Percentiles rank a stretch among this genome's conserved stretches.
Conservation (phyloP, 2,113 vertebrate genomes). For the Noctilio leporinus region DNA sequence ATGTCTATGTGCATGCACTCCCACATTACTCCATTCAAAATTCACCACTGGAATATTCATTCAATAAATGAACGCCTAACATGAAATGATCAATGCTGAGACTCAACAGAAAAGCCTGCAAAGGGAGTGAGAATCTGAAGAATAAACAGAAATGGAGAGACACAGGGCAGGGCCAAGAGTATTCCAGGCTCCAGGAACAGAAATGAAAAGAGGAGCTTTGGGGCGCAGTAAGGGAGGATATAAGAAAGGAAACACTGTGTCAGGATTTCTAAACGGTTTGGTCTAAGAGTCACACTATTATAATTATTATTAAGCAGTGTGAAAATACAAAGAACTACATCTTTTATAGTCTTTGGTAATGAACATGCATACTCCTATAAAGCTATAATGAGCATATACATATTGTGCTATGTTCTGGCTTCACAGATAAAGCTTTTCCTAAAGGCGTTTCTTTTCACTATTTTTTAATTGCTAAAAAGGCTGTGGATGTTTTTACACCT, state of each 20-base stretch:
- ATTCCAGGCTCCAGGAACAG: neutral
- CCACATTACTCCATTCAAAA: neutral
- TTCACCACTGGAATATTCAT: neutral
- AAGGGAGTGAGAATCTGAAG: neutral
- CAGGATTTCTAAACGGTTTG: neutral
- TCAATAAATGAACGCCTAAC: neutral
- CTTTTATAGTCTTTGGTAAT: neutral
- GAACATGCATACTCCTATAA: neutral
- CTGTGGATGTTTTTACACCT: neutral
- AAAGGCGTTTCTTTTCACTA: neutral
- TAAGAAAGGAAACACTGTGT: neutral
- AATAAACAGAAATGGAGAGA: neutral
- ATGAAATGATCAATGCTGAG: neutral
- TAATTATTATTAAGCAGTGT: neutral
- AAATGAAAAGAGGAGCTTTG: neutral
- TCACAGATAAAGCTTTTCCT: neutral
- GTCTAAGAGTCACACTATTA: neutral
- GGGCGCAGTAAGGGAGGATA: neutral
- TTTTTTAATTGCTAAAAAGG: neutral
- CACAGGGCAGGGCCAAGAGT: neutral
- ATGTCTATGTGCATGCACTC: fast-evolving
- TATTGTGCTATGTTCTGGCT: neutral
- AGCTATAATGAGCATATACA: neutral
- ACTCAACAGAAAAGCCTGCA: neutral
- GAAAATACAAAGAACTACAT: neutral